These are phyloP conservation scores for Polia nebulosa DNA, from an alignment of 2,888 invertebrate species.

Conservation along the genomic window DNA sequence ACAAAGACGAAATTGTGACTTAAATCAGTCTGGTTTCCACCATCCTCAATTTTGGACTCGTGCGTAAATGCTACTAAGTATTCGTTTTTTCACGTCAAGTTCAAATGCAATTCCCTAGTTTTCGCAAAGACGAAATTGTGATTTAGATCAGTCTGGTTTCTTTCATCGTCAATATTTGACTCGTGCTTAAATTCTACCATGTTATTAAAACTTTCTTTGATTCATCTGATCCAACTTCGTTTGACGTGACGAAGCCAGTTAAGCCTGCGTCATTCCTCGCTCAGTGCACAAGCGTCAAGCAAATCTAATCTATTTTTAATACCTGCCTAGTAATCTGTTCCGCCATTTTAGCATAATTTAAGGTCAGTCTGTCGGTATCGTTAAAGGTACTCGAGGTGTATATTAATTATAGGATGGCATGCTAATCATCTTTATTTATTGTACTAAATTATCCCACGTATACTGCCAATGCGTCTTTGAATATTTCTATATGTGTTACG, in stretches of 20 bases:
- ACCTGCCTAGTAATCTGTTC: slow-evolving; percentile 45
- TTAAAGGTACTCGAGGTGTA: slow-evolving; percentile 54
- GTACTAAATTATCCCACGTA: slow-evolving; percentile 24
- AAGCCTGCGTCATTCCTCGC: slow-evolving; percentile 10
- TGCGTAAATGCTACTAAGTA: too few relatives aligned
- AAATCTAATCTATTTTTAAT: slow-evolving; percentile 58
- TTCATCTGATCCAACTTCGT: neutral
- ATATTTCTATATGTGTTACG: slow-evolving; percentile 14
- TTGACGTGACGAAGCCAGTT: slow-evolving; percentile 27
- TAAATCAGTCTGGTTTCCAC: too few relatives aligned
- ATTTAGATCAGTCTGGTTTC: too few relatives aligned
- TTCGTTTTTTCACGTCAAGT: too few relatives aligned
- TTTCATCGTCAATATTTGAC: too few relatives aligned
- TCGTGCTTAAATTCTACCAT: too few relatives aligned
- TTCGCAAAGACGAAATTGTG: too few relatives aligned
- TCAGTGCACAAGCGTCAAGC: slow-evolving; percentile 29
- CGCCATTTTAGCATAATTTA: slow-evolving; percentile 59
- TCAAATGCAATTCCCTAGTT: too few relatives aligned
- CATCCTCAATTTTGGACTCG: too few relatives aligned
- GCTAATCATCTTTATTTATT: slow-evolving; percentile 35
- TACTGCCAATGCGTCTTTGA: slow-evolving; percentile 11
- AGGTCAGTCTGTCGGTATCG: slow-evolving; percentile 43
- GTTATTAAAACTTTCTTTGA: too few relatives aligned
- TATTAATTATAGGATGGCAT: slow-evolving; percentile 46
- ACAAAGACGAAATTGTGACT: too few relatives aligned